These are phyloP conservation scores for Bothrops jararaca DNA, from an alignment of 2,113 vertebrate genomes.

Conservation along the genomic window DNA sequence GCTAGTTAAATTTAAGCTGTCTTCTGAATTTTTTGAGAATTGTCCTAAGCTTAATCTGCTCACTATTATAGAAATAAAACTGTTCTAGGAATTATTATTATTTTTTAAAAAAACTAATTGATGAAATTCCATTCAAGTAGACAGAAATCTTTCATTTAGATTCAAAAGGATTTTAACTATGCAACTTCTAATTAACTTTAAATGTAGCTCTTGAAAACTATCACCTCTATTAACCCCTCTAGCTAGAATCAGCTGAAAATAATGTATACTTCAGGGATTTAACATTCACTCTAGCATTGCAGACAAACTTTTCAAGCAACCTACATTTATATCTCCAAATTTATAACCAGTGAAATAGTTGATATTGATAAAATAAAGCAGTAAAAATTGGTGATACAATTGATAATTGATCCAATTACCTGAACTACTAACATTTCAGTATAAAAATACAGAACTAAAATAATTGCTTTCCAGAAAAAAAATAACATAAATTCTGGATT, in stretches of 20 bases:
- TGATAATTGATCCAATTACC: background rate
- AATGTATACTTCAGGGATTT: background rate
- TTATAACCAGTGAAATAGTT: background rate
- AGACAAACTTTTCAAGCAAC: background rate
- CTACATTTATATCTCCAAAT: background rate
- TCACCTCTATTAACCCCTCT: background rate
- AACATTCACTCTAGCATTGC: background rate
- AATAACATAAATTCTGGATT: background rate
- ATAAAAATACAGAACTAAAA: background rate
- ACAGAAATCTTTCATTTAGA: background rate
- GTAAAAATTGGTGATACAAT: background rate
- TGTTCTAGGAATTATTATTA: background rate
- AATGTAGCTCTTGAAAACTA: background rate
- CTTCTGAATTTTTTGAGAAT: background rate
- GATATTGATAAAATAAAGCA: background rate
- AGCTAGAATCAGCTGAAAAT: background rate
- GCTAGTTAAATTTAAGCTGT: background rate
- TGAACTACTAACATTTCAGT: background rate
- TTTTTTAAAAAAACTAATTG: background rate
- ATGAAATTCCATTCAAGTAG: background rate
- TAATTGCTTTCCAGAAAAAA: background rate
- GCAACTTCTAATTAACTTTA: background rate
- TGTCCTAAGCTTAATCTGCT: background rate
- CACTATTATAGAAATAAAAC: background rate
- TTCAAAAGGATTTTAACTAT: background rate